Evolutionary conservation across 1,140 invertebrate species (phyloP), one percentile per base, ranked within the genome.

Genomic region (Pseudomyrmex pallidus): DNA sequence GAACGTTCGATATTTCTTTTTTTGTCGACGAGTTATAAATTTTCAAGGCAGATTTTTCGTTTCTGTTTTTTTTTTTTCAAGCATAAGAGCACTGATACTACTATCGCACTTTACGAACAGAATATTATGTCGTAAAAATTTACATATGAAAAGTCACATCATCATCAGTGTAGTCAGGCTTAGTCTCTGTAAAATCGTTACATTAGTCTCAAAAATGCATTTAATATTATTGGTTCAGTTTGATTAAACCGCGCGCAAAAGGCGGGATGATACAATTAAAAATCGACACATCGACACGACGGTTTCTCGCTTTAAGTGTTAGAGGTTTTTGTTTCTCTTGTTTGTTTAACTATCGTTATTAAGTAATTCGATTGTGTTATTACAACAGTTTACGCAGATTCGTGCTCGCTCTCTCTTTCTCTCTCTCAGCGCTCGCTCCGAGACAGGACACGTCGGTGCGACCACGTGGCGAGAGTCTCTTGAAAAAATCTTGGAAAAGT

Each of bases 211-310:
- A 85, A 74, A 85, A 85, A 83, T 83, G 59, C 56, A 87, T 87
- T 68, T 82, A 57, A 35, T 84, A 80, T 87, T 89, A 89, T 89
- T 89, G 87, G 88, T 89, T 82, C 73, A 74, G 82, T 88, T 89
- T 89, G 85, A 89, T 88, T 89, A 77, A 82, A 80, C 73, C 86
- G 86, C 86, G 50, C 73, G 56, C 54, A 76, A 35, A 35, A 82
- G 70, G 74, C 67, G 62, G 48, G 20, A n/a, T 7, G 35, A 57
- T 82, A 80, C 59, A 59, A 68, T 80, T 72, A 72, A 78, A 77
- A 35, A 4, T 35, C 25, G 25, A 4, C 4, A 35, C 25, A 35
- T 86, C 83, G 83, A 78, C 50, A 35, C 62, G 62, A 82, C 67
- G 12, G 44, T 57, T 61, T 12, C 7, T 35, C 66, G 15, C 44